Base-by-base conservation (phyloP, 2,888 invertebrate genomes). In the Eubasilissa splendida region DNA sequence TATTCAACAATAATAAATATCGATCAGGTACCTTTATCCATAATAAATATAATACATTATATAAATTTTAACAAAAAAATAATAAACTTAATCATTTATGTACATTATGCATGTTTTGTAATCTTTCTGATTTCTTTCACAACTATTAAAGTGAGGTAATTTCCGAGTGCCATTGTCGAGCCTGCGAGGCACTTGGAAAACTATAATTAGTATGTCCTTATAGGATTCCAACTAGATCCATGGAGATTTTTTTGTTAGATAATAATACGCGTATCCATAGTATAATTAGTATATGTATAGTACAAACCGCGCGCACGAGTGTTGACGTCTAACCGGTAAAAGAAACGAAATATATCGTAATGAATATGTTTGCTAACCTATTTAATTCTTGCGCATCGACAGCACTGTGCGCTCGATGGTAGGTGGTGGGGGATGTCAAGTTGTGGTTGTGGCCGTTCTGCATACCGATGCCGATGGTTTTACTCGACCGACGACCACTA, bases 361-460 rank as follows among this genome's bases (percentile, higher is more conserved):
- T 60, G 12, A 60, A 60, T 22, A 63, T 58, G 71, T 56, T 59
- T 22, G 73, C 79, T 66, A 59, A 82, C 83, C 82, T 82, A 74
- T 81, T 80, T 42, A 83, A 54, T 65, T 82, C 82, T 58, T 80
- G 80, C 22, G 82, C 82, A 70, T 83, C 83, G 33, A 82, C 81
- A 14, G 82, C 80, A 58, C 81, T 82, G 53, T 82, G 80, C 3
- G 82, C 80, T 73, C 80, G 71, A 71, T 71, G 63, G 77, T 82
- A 83, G 53, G 70, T 54, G 10, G 71, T 22, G 42, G 78, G 79
- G 11, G 80, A 76, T 14, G 78, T 58, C 22, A 68, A n/a, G 31
- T 53, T 56, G 14, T 68, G 56, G 53, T 59, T 70, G 63, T 59
- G 60, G 54, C 83, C 83, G 80, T 83, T 83, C 77, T 81, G 79